Evolutionary conservation across 2,113 vertebrate species (phyloP).

Genomic region (Promerops cafer): DNA sequence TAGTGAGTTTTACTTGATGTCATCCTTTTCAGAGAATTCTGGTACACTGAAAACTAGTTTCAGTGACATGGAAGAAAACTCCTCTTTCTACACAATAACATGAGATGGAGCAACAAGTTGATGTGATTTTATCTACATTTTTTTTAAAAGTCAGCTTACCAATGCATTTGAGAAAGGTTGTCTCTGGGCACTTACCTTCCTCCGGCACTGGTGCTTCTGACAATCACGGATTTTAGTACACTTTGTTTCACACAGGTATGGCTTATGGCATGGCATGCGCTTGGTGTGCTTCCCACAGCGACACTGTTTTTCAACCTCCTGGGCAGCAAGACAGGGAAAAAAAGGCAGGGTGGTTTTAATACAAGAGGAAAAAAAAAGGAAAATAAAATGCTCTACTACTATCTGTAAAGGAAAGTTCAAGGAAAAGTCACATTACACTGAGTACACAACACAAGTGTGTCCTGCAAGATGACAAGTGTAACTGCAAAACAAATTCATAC

Average conservation of each 20-base stretch:
- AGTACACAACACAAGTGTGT: background rate
- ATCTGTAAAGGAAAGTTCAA: background rate
- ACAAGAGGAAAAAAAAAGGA: background rate
- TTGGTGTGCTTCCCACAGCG: constrained; percentile 89
- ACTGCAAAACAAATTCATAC: background rate
- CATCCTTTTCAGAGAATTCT: background rate
- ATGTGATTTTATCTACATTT: background rate
- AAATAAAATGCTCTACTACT: background rate
- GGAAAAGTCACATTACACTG: background rate
- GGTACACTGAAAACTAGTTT: background rate
- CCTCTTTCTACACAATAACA: background rate
- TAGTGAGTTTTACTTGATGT: background rate
- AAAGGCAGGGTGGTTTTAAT: background rate
- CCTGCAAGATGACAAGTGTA: background rate
- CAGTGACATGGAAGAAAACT: background rate
- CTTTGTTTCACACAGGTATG: constrained; percentile 93
- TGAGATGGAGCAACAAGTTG: background rate
- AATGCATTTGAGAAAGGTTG: background rate
- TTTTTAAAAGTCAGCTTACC: background rate
- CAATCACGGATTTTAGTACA: constrained; percentile 86
- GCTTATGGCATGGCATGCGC: constrained; percentile 87
- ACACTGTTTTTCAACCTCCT: constrained; percentile 96
- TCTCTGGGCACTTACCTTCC: constrained; percentile 77
- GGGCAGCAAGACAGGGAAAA: background rate
- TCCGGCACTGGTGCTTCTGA: constrained; percentile 90